Percentiles rank a stretch among this genome's conserved stretches.
phyloP scores from a whole-genome alignment of 2,888 invertebrate genomes.

The Dorcus parallelipipedus region DNA sequence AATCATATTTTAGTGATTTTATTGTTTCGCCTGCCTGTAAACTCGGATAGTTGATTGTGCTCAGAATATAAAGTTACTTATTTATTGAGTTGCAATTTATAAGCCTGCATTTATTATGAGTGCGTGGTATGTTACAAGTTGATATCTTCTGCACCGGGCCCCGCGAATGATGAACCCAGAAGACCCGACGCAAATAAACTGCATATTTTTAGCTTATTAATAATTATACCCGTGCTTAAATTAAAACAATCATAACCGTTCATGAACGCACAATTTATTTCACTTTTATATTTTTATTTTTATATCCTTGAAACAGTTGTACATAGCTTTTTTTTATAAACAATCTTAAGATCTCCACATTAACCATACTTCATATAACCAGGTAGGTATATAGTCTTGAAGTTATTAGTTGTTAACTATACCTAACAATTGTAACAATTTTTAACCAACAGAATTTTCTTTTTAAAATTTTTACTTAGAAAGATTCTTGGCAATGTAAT shows the following conservation, averaged over 20 bases:
- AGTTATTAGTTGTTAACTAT: too few relatives aligned
- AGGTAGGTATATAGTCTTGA: too few relatives aligned
- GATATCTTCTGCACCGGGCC: conserved; percentile 24
- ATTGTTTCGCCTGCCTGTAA: conserved; percentile 50
- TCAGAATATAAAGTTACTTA: conserved; percentile 51
- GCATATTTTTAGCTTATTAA: conserved; percentile 22
- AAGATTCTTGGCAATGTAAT: too few relatives aligned
- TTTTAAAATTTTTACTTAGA: too few relatives aligned
- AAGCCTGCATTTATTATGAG: conserved; percentile 49
- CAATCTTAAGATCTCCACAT: too few relatives aligned
- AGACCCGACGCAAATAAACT: conserved; percentile 21
- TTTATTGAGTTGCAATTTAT: conserved; percentile 51
- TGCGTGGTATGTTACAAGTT: conserved; percentile 39
- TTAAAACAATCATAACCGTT: conserved; percentile 5
- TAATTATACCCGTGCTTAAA: conserved; percentile 7
- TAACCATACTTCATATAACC: too few relatives aligned
- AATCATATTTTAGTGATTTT: conserved; percentile 52
- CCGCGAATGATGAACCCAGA: conserved; percentile 29
- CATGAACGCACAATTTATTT: too few relatives aligned
- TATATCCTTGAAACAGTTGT: too few relatives aligned
- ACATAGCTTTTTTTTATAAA: too few relatives aligned
- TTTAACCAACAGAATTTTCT: too few relatives aligned
- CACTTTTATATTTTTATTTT: too few relatives aligned
- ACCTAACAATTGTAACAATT: too few relatives aligned
- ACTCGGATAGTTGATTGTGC: conserved; percentile 51